Evolutionary conservation across 2,888 invertebrate species (phyloP).

Genomic region (Eumacrocentrus americanus): DNA sequence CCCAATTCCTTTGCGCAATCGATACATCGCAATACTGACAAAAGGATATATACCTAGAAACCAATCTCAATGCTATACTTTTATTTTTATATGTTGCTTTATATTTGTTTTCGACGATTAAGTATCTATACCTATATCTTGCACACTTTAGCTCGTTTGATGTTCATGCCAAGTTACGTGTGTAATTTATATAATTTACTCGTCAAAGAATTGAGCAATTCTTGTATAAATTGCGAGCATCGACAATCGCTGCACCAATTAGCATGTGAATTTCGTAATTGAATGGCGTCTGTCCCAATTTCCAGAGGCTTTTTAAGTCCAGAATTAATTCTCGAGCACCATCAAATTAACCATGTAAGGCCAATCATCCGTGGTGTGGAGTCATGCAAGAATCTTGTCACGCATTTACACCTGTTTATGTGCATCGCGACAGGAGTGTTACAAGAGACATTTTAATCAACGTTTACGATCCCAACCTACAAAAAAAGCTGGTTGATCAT

Average conservation of each 20-base stretch:
- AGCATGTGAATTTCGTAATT: neutral
- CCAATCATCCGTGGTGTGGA: neutral
- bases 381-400: slow-evolving; percentile 4
- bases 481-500: too few species aligned
- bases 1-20: slow-evolving; percentile 19
- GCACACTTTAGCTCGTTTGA: neutral
- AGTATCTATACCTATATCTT: neutral
- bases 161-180: neutral
- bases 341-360: neutral
- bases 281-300: neutral
- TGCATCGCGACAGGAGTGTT: neutral
- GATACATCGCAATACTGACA: slow-evolving; percentile 4
- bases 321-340: neutral
- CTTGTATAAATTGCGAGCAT: neutral
- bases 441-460: neutral
- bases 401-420: neutral
- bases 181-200: slow-evolving; percentile 11
- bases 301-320: neutral
- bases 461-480: too few species aligned
- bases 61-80: too few species aligned
- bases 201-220: slow-evolving; percentile 8
- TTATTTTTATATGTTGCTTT: neutral
- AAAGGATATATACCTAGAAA: too few species aligned
- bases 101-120: neutral
- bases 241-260: neutral